These are phyloP conservation scores for Molanna angustata DNA, from an alignment of 2,888 invertebrate genomes.

Conservation along the genomic window DNA sequence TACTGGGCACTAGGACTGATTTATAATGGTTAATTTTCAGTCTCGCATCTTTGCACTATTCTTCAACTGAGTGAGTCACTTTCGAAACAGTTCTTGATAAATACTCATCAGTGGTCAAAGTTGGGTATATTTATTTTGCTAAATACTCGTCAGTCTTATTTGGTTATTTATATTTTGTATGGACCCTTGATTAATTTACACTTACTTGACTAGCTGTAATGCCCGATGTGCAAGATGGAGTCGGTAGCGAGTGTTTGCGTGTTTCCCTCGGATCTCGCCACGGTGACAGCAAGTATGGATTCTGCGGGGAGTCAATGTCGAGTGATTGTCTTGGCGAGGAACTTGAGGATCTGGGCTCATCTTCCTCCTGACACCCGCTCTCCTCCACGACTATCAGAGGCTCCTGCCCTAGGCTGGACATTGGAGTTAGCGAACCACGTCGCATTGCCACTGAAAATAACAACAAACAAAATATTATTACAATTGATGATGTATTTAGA, in stretches of 20 bases:
- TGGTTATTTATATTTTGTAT: too few relatives aligned
- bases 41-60: too few relatives aligned
- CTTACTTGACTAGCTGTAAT: constrained; percentile 88
- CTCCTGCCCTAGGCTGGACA: constrained; percentile 59
- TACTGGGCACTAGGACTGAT: too few relatives aligned
- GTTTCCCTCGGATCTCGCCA: constrained; percentile 72
- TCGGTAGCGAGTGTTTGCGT: constrained; percentile 80
- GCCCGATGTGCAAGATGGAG: constrained; percentile 80
- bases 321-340: constrained; percentile 61
- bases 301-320: constrained; percentile 75
- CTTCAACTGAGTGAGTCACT: too few relatives aligned
- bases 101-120: too few relatives aligned
- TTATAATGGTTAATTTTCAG: too few relatives aligned
- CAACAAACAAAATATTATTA: neutral
- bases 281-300: constrained; percentile 79
- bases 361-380: constrained; percentile 65
- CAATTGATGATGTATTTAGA: too few relatives aligned
- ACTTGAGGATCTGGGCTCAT: constrained; percentile 50
- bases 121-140: too few relatives aligned
- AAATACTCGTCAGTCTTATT: too few relatives aligned
- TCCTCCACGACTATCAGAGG: constrained; percentile 84
- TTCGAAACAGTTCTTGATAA: too few relatives aligned
- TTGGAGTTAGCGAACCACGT: constrained; percentile 63
- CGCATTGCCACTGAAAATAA: constrained; percentile 55
- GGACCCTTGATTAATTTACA: too few relatives aligned